Conservation (phyloP, 2,888 invertebrate genomes). For the Erebia epiphron region DNA sequence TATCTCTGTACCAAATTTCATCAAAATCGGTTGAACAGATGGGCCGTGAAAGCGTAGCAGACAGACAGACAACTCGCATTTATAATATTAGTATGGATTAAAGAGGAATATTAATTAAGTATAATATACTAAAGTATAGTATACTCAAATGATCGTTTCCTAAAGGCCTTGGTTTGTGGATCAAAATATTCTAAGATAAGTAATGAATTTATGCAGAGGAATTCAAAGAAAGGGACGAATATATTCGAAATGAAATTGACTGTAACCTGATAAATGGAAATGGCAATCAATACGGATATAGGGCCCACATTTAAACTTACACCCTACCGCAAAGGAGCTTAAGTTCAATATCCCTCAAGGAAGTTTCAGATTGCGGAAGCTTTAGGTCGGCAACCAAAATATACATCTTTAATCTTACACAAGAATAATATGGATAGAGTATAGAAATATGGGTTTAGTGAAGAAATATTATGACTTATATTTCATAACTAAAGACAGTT, state of each 20-base stretch:
- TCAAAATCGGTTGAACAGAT: too few species aligned
- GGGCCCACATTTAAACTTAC: constrained; percentile 13
- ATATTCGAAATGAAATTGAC: constrained; percentile 28
- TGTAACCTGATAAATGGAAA: constrained; percentile 37
- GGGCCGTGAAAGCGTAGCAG: too few species aligned
- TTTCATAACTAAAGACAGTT: constrained; percentile 15
- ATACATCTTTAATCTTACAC: constrained; percentile 37
- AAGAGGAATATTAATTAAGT: background rate
- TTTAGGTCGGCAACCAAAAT: constrained; percentile 38
- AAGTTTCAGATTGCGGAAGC: constrained; percentile 38
- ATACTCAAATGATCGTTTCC: background rate
- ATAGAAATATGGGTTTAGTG: constrained; percentile 32
- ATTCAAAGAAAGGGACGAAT: constrained; percentile 17
- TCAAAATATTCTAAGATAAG: background rate
- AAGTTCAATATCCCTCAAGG: constrained; percentile 25
- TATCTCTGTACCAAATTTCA: too few species aligned
- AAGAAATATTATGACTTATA: constrained; percentile 36
- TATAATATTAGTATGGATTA: too few species aligned
- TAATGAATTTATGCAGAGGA: constrained; percentile 8
- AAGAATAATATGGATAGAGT: constrained; percentile 31
- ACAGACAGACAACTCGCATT: too few species aligned
- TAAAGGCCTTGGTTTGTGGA: background rate
- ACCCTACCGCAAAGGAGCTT: constrained; percentile 15
- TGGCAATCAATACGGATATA: constrained; percentile 30
- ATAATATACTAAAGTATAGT: background rate